phyloP scores from a whole-genome alignment of 1,140 invertebrate species.

The Carcinoscorpius rotundicauda region DNA sequence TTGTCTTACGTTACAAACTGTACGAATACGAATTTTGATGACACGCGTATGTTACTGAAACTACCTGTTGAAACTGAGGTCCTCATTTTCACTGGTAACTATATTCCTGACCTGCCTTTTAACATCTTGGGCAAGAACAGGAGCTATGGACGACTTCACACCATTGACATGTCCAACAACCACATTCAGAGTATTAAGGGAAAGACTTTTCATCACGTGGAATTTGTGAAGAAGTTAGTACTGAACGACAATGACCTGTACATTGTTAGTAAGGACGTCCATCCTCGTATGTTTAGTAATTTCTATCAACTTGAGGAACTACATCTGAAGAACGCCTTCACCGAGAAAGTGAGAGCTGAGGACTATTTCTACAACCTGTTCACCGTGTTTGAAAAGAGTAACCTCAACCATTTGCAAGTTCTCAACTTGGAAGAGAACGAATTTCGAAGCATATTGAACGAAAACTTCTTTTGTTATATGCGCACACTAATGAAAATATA shows the following conservation, averaged over 20 bases:
- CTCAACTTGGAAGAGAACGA: conserved; percentile 67
- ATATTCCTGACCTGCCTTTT: conserved; percentile 47
- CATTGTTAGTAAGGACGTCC: conserved; percentile 46
- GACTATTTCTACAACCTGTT: conserved; percentile 40
- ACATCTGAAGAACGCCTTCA: conserved; percentile 62
- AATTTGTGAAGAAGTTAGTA: conserved; percentile 52
- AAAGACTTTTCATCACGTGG: conserved; percentile 61
- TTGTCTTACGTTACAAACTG: conserved; percentile 54
- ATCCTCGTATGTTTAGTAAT: conserved; percentile 64
- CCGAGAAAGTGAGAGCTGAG: conserved; percentile 35
- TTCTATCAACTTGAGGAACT: conserved; percentile 56
- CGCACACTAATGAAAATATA: conserved; percentile 52
- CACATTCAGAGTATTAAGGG: conserved; percentile 56
- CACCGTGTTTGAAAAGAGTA: conserved; percentile 55
- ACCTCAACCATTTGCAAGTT: conserved; percentile 51
- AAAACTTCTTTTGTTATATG: conserved; percentile 54
- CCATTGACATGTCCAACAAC: conserved; percentile 65
- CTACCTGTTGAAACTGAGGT: conserved; percentile 52
- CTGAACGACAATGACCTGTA: conserved; percentile 60
- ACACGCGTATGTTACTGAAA: conserved; percentile 43
- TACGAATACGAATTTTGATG: conserved; percentile 47
- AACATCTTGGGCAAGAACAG: conserved; percentile 57
- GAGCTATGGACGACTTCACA: conserved; percentile 43
- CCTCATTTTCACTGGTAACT: conserved; percentile 60
- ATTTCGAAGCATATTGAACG: conserved; percentile 49